Evolutionary conservation across 37 sponge, comb jelly and placozoan species (phyloP), one percentile per base, ranked within the genome.

Genomic region (Cliona cf. orientalis): DNA sequence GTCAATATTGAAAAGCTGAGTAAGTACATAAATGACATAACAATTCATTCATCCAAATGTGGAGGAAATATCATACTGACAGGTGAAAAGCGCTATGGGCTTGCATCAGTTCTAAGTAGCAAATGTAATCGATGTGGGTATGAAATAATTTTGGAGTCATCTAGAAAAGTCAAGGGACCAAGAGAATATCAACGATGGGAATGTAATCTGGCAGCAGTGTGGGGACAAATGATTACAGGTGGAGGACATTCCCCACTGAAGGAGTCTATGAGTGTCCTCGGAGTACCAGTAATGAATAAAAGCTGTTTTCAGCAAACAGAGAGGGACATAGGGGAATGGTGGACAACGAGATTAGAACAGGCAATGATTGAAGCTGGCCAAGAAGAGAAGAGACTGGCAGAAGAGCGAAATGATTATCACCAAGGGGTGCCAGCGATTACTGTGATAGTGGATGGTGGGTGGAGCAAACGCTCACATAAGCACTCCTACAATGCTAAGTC

Each of bases 401-500:
- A 66, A n/a, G 72, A 71, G 25, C 65, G 21, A 29, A 55, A 53
- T 1, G 26, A 43, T 36, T 78, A 65, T 40, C 66, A 78, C 32
- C 37, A 78, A 46, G 67, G 67, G 3, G 11, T 78, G 42, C 79
- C 67, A 29, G 68, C 79, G 3, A 78, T 78, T 56, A 66, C 79
- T 22, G 79, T 78, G 2, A 66, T 65, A 11, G 56, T 78, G 2
- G 79, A 78, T 46, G 79, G 79, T 32, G 79, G 67, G 5, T 78
- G 79, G 79, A 66, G 68, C 79, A 78, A 78, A 56, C 63, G 45
- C 7, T 32, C 74, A 17, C 80, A 80, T 37, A 71, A 64, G 3
- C 87, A 87, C 74, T 66, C 69, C 22, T 88, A 88, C 63, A 88
- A 81, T 61, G 86, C 86, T 1, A 86, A 78, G 57, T 77, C 79